These are phyloP conservation scores for Calephelis nemesis DNA, from an alignment of 1,140 invertebrate genomes.

Conservation along the genomic window DNA sequence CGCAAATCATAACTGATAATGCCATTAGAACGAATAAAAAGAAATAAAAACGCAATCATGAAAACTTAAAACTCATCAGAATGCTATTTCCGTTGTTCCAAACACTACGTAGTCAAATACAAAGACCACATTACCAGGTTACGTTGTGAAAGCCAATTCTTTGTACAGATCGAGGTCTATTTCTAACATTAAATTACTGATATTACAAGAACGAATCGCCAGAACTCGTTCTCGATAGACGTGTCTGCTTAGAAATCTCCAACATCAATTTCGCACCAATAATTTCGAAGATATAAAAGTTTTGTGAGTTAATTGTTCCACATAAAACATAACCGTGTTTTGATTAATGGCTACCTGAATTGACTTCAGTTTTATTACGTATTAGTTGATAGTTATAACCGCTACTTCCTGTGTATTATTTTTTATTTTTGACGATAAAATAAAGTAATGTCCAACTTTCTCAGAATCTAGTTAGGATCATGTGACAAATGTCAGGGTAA, in stretches of 20 bases:
- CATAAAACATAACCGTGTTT: conserved; percentile 11
- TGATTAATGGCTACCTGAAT: conserved; percentile 16
- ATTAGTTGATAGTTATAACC: background rate
- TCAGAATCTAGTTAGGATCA: too few relatives aligned
- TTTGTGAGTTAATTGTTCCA: conserved; percentile 32
- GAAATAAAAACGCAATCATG: too few relatives aligned
- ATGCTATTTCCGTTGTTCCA: conserved; percentile 27
- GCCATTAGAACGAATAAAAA: too few relatives aligned
- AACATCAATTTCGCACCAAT: conserved; percentile 10
- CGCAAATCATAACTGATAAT: too few relatives aligned
- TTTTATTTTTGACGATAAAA: too few relatives aligned
- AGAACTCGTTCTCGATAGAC: conserved; percentile 67
- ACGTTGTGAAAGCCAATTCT: conserved; percentile 77
- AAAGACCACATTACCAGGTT: conserved; percentile 63
- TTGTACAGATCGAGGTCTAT: conserved; percentile 68
- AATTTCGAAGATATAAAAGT: conserved; percentile 44
- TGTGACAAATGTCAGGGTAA: too few relatives aligned
- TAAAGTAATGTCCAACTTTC: too few relatives aligned
- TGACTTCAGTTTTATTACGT: background rate
- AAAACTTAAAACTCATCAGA: conserved; percentile 15
- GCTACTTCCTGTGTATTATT: too few relatives aligned
- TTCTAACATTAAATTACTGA: conserved; percentile 75
- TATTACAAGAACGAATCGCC: conserved; percentile 76
- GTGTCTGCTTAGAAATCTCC: conserved; percentile 25
- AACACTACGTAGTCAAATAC: conserved; percentile 59